Evolutionary conservation across 2,797 vertebrate species (phyloP).

Genomic region (Bovichtus diacanthus): DNA sequence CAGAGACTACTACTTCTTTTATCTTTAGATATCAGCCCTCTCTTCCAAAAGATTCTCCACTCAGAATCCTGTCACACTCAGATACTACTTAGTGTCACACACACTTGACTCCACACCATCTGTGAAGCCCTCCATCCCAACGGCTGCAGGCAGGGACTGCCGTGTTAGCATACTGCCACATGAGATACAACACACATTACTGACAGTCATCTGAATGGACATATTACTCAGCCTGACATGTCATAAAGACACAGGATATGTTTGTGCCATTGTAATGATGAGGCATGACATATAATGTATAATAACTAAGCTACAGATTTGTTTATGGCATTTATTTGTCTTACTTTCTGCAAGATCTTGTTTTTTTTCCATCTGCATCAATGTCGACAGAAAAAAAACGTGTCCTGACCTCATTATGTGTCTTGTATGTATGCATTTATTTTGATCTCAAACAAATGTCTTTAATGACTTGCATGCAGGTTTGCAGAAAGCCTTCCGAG

Average conservation of each 20-base stretch:
- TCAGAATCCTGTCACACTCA: slow-evolving; percentile 64
- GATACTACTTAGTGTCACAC: slow-evolving; percentile 76
- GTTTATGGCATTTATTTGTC: neutral
- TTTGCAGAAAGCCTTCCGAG: no score
- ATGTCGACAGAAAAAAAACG: neutral
- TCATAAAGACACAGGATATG: neutral
- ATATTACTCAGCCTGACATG: neutral
- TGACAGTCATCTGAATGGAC: neutral
- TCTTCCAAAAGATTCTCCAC: slow-evolving; percentile 27
- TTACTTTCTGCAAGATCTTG: neutral
- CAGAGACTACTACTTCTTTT: neutral
- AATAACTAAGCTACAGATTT: neutral
- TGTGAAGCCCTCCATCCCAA: slow-evolving; percentile 44
- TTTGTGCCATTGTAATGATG: neutral
- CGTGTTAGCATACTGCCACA: neutral
- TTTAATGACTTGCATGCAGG: neutral
- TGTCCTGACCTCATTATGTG: neutral
- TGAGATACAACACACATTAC: neutral
- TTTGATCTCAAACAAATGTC: neutral
- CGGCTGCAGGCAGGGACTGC: neutral
- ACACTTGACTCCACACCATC: slow-evolving; percentile 70
- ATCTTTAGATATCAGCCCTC: neutral
- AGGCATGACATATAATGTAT: neutral
- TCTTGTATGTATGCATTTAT: neutral
- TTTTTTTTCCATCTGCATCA: neutral